These are phyloP conservation scores for Drosophila peninsularis DNA, from an alignment of 2,888 invertebrate genomes.

Conservation along the genomic window DNA sequence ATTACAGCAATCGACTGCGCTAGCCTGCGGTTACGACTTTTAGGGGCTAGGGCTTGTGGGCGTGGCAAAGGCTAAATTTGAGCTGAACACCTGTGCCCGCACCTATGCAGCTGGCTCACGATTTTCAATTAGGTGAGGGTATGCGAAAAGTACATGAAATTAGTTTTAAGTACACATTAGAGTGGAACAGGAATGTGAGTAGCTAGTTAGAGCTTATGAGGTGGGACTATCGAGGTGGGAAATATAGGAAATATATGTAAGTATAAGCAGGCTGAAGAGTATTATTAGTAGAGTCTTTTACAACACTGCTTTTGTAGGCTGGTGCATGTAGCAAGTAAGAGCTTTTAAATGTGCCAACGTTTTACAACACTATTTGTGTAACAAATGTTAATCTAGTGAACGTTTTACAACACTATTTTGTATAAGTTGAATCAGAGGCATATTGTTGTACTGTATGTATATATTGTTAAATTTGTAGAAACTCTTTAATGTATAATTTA, in stretches of 20 bases:
- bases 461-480: too few relatives aligned
- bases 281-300: too few relatives aligned
- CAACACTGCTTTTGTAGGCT: too few relatives aligned
- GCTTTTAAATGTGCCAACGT: too few relatives aligned
- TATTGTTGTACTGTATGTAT: too few relatives aligned
- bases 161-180: constrained; percentile 3
- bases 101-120: not conserved
- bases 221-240: not conserved
- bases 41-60: not conserved
- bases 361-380: too few relatives aligned
- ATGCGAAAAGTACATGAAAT: constrained; percentile 1
- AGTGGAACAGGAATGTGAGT: not conserved
- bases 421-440: too few relatives aligned
- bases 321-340: too few relatives aligned
- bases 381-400: not conserved
- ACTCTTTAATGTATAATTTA: too few relatives aligned
- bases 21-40: constrained; percentile 6
- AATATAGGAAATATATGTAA: not conserved
- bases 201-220: not conserved
- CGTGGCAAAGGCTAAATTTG: constrained; percentile 2
- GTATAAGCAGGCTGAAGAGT: not conserved
- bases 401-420: not conserved
- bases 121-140: constrained; percentile 6
- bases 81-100: not conserved
- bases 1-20: constrained; percentile 58